Conservation (phyloP, 2,797 vertebrate genomes). For the Sebastes aleutianus region DNA sequence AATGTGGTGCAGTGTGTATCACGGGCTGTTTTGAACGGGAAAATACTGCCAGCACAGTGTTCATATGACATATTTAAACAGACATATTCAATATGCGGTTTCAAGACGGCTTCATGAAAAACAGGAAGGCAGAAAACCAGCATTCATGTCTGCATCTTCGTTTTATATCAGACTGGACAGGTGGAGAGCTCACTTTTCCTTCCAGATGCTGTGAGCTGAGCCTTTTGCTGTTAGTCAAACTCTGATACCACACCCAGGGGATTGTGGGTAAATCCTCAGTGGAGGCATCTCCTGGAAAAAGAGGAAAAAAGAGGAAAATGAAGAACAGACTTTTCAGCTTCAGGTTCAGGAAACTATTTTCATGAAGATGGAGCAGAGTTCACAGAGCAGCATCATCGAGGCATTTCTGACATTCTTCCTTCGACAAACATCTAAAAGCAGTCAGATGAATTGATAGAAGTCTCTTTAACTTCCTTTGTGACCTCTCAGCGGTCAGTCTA, state of each 20-base stretch:
- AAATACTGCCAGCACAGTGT: not conserved
- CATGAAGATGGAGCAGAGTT: slow-evolving; percentile 6
- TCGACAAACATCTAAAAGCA: slow-evolving; percentile 12
- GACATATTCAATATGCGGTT: slow-evolving; percentile 2
- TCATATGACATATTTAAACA: slow-evolving; percentile 2
- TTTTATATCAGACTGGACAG: slow-evolving; percentile 14
- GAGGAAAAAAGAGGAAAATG: not conserved
- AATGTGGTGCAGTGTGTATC: not conserved
- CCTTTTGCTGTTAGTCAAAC: slow-evolving; percentile 19
- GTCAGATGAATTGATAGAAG: not conserved
- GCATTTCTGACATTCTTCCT: slow-evolving; percentile 15
- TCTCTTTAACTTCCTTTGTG: slow-evolving; percentile 9
- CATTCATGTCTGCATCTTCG: slow-evolving; percentile 7
- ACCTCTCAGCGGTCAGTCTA: not conserved
- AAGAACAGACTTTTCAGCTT: slow-evolving; percentile 8
- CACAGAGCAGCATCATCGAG: not conserved
- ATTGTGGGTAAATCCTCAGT: slow-evolving; percentile 43
- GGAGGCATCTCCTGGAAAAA: slow-evolving; percentile 40
- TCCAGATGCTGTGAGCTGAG: slow-evolving; percentile 40
- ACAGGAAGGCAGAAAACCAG: not conserved
- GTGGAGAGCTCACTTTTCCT: slow-evolving; percentile 27
- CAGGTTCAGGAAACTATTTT: not conserved
- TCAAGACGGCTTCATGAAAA: not conserved
- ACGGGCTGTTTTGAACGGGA: not conserved
- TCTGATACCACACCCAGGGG: slow-evolving; percentile 36